Base-by-base conservation (phyloP, 2,797 vertebrate species). In the Meriones psammophilus region DNA sequence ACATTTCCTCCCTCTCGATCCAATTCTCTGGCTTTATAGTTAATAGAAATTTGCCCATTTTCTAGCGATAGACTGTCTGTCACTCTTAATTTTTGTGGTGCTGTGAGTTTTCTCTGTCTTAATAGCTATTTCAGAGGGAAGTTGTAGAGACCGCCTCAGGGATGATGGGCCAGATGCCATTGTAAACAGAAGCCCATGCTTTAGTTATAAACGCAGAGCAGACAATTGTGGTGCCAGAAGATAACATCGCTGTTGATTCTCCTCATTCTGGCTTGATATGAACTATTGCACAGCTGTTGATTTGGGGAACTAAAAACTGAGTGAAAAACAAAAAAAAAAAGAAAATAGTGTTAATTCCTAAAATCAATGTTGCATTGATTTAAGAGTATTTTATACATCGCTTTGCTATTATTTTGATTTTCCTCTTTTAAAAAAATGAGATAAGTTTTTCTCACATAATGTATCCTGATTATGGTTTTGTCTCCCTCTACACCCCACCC, bases 11-110 rank as follows among this genome's bases (percentile, higher is more conserved):
- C 39, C 6, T 60, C 62, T 73, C 86, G 66, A 3, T 56, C 15
- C 69, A 71, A 71, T 89, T 87, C 78, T 58, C 14, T 17, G 17
- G 33, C 46, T 94, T 89, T 77, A 73, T 28, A 79, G 64, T 78
- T 88, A 80, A 87, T 68, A 50, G 92, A 90, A 93, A 95, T 89
- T 73, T 22, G 39, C 79, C 36, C 64, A 74, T 93, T 93, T 96
- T 96, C 84, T 74, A 95, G 68, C 39, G 91, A 69, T 92, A 85
- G 90, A 42, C 58, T 73, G 12, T 81, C 73, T 88, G 84, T 92
- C 93, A 68, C 66, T 92, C 88, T 95, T 93, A 46, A 95, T 95
- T 88, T 69, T 62, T 76, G 77, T 56, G 84, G 56, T 54, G 10
- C 50, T 54, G 3, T 92, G 84, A 81, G 78, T 93, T 94, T 94